These are phyloP conservation scores for Lepidochitona cinerea DNA, from an alignment of 2,888 invertebrate species.

Conservation along the genomic window DNA sequence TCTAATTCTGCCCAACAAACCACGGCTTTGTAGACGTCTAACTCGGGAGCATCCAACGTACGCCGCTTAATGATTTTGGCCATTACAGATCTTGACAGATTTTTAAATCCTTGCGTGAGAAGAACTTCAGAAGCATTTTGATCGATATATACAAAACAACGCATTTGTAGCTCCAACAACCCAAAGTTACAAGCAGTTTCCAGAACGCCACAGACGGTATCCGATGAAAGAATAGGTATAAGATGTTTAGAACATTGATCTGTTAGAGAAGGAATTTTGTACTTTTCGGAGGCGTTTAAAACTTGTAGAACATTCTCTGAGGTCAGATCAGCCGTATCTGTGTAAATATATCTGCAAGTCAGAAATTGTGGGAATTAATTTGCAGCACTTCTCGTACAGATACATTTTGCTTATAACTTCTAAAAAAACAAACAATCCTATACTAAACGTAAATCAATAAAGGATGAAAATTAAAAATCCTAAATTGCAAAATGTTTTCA, in stretches of 20 bases:
- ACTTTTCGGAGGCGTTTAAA: constrained; percentile 32
- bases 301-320: constrained; percentile 34
- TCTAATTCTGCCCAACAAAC: constrained; percentile 29
- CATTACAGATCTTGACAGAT: constrained; percentile 26
- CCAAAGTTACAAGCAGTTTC: constrained; percentile 39
- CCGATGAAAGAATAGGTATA: constrained; percentile 30
- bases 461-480: too few relatives aligned
- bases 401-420: too few relatives aligned
- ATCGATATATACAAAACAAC: constrained; percentile 29
- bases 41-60: constrained; percentile 30
- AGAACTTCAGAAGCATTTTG: constrained; percentile 30
- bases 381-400: too few relatives aligned
- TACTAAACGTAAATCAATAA: too few relatives aligned
- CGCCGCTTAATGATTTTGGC: constrained; percentile 26
- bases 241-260: constrained; percentile 31
- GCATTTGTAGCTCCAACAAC: constrained; percentile 25
- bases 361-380: background rate
- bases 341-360: constrained; percentile 37
- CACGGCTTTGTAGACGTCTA: constrained; percentile 24
- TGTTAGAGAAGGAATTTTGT: constrained; percentile 27
- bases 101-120: constrained; percentile 11
- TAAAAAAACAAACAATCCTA: too few relatives aligned
- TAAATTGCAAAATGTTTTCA: too few relatives aligned
- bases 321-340: constrained; percentile 32
- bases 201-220: constrained; percentile 38